Percentiles rank a stretch among this genome's conserved stretches.
Evolutionary conservation across 2,113 vertebrate genomes (phyloP).

Genomic region (Gracilinanus agilis): DNA sequence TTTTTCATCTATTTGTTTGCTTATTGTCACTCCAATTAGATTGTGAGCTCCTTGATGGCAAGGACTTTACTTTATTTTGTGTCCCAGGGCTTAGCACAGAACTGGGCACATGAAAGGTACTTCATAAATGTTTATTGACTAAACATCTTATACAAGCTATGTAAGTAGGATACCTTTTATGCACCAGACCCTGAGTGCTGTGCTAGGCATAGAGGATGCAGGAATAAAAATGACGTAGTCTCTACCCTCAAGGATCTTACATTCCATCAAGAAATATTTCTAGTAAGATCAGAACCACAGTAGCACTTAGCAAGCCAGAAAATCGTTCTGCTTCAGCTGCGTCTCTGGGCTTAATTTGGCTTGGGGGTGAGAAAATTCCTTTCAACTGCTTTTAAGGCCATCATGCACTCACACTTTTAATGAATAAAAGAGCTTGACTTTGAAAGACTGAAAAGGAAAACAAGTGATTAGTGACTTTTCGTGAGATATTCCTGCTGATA

Average conservation of each 20-base stretch:
- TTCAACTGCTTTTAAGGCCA: neutral
- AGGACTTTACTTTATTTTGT: neutral
- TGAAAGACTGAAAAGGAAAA: neutral
- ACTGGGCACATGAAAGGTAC: neutral
- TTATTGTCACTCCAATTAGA: neutral
- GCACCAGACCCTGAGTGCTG: neutral
- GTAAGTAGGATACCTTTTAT: neutral
- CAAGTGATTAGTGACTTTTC: neutral
- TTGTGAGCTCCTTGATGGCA: neutral
- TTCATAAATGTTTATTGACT: neutral
- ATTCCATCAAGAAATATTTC: neutral
- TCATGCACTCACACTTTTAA: neutral
- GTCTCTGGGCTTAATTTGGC: neutral
- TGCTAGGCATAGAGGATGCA: neutral
- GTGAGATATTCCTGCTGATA: neutral
- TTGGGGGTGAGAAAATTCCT: neutral
- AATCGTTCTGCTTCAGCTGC: neutral
- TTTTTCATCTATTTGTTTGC: neutral
- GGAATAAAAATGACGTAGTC: neutral
- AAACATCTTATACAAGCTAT: neutral
- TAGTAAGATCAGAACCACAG: neutral
- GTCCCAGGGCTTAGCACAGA: neutral
- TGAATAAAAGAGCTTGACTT: neutral
- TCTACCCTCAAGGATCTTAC: neutral
- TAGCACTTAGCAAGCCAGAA: neutral